Percentiles rank a stretch among this genome's conserved stretches.
phyloP scores from a whole-genome alignment of 2,113 vertebrate genomes.

The Aspidoscelis tigris region DNA sequence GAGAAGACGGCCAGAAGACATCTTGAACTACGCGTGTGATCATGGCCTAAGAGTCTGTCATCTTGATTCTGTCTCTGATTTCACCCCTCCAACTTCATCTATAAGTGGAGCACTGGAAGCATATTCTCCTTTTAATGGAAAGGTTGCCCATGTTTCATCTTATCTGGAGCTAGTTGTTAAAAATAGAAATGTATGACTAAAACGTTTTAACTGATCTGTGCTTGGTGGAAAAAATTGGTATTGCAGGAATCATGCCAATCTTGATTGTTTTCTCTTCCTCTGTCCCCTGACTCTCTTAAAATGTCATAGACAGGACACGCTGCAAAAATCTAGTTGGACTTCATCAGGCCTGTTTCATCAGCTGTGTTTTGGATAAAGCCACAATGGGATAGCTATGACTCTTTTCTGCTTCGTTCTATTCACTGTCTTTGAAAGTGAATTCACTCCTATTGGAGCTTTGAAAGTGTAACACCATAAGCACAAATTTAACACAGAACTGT shows the following conservation, averaged over 20 bases:
- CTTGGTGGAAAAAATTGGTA: constrained; percentile 60
- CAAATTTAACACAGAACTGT: background rate
- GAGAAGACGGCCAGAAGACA: too few relatives aligned
- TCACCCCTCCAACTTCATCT: background rate
- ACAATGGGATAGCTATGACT: too few relatives aligned
- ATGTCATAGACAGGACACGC: constrained; percentile 7
- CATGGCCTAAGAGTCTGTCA: background rate
- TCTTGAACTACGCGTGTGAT: too few relatives aligned
- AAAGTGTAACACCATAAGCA: background rate
- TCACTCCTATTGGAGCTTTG: background rate
- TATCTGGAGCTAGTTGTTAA: constrained; percentile 49
- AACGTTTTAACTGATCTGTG: constrained; percentile 49
- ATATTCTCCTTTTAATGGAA: constrained; percentile 55
- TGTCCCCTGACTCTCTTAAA: constrained; percentile 56
- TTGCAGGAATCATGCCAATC: constrained; percentile 53
- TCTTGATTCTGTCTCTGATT: constrained; percentile 31
- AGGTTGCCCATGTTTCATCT: constrained; percentile 47
- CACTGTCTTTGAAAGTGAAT: too few relatives aligned
- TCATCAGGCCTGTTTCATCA: background rate
- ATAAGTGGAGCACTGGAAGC: constrained; percentile 44
- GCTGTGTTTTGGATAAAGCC: background rate
- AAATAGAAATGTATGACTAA: constrained; percentile 68
- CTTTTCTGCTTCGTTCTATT: too few relatives aligned
- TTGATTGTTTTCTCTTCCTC: constrained; percentile 70
- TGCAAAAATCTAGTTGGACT: constrained; percentile 54